Percentiles rank a stretch among this genome's conserved stretches.
These are phyloP conservation scores for Oreochromis mossambicus DNA, from an alignment of 2,797 vertebrate genomes.

Conservation along the genomic window DNA sequence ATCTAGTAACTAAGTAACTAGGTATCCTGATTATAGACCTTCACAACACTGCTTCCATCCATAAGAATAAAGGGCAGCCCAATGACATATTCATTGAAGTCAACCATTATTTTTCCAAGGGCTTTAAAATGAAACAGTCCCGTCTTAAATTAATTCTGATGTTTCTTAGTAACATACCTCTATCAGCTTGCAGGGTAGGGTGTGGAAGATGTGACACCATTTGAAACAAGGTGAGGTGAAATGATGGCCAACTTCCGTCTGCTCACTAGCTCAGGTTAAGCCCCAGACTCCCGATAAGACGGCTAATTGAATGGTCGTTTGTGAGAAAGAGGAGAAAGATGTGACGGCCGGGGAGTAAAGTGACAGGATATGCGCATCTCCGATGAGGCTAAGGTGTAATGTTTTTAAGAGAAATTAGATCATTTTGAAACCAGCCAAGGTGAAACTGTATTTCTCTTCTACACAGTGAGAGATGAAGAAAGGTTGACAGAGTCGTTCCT, in stretches of 20 bases:
- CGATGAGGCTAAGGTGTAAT: constrained; percentile 25
- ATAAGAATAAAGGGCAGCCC: constrained; percentile 60
- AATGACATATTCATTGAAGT: constrained; percentile 52
- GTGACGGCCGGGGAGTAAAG: constrained; percentile 26
- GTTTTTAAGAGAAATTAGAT: constrained; percentile 34
- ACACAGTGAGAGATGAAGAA: constrained; percentile 17
- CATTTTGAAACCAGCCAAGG: constrained; percentile 20
- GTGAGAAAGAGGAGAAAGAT: background rate
- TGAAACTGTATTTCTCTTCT: constrained; percentile 7
- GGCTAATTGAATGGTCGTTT: constrained; percentile 56
- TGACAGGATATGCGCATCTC: constrained; percentile 33
- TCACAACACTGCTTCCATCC: constrained; percentile 44
- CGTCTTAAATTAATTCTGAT: constrained; percentile 48
- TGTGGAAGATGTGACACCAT: background rate
- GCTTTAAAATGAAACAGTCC: constrained; percentile 47
- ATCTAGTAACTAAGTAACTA: constrained; percentile 50
- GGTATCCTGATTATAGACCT: constrained; percentile 32
- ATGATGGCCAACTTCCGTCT: constrained; percentile 1
- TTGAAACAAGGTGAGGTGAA: constrained; percentile 16
- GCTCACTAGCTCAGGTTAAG: constrained; percentile 35
- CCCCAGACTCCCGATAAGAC: constrained; percentile 39
- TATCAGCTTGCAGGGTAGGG: background rate
- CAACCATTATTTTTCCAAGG: constrained; percentile 65
- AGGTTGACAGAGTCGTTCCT: constrained; percentile 54
- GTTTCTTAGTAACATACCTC: constrained; percentile 29